A percentile compares a stretch with the other conserved stretches of the same genome.
Evolutionary conservation across 2,888 invertebrate genomes (phyloP).

Genomic region (Melinaea menophilus): DNA sequence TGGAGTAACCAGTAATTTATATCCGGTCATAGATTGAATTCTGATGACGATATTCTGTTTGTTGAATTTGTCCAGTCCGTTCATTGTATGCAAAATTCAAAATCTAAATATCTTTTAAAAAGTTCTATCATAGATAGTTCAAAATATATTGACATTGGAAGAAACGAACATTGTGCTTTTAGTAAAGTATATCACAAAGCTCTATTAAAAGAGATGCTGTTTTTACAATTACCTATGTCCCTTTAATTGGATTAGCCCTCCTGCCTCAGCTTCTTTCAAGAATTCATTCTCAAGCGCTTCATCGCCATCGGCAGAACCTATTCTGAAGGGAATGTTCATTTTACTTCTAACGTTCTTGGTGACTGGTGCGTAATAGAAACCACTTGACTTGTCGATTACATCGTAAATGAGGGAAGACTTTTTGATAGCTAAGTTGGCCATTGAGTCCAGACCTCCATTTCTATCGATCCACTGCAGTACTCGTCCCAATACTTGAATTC

Average conservation of each 20-base stretch:
- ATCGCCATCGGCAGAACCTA: conserved; percentile 83
- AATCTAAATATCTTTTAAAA: no score
- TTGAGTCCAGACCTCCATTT: conserved; percentile 89
- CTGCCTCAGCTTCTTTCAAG: conserved; percentile 86
- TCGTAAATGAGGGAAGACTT: conserved; percentile 90
- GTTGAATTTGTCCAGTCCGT: no score
- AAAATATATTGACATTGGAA: no score
- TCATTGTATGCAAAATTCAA: no score
- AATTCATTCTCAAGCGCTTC: conserved; percentile 92
- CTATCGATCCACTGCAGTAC: conserved; percentile 95
- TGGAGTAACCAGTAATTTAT: no score
- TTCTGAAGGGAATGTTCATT: conserved; percentile 95
- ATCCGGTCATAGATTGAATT: no score
- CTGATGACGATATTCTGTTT: no score
- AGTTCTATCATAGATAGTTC: no score
- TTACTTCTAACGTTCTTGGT: conserved; percentile 85
- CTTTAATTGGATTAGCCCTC: conserved; percentile 91
- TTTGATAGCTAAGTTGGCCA: conserved; percentile 82
- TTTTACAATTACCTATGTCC: conserved; percentile 87
- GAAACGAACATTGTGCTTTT: no score
- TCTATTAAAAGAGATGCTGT: neutral
- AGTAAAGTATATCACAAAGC: no score
- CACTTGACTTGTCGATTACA: conserved; percentile 88
- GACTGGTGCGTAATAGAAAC: conserved; percentile 90
- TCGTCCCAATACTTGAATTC: conserved; percentile 94